Evolutionary conservation across 2,113 vertebrate genomes (phyloP).

Genomic region (Egretta garzetta): DNA sequence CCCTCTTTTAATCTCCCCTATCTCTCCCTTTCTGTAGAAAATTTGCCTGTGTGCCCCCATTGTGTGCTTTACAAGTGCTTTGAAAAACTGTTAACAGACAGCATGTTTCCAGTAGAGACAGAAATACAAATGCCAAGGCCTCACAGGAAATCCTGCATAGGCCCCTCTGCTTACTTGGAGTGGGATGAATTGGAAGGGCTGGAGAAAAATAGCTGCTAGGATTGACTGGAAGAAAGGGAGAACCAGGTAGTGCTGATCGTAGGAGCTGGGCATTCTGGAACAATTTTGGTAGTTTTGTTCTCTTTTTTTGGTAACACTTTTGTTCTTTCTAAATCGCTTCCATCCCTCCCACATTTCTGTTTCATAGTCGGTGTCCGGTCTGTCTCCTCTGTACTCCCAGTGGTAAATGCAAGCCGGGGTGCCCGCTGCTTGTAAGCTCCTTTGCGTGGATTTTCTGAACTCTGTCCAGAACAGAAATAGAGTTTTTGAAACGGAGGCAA

Average conservation of each 20-base stretch:
- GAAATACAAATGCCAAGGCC: not conserved
- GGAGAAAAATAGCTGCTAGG: not conserved
- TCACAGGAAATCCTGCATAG: not conserved
- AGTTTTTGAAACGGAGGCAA: not conserved
- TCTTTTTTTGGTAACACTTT: not conserved
- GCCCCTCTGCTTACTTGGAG: not conserved
- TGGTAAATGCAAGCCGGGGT: not conserved
- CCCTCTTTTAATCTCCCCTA: not conserved
- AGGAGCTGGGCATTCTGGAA: not conserved
- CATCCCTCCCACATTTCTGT: not conserved
- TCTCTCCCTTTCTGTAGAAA: not conserved
- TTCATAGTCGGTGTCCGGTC: rapidly evolving
- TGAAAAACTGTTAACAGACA: not conserved
- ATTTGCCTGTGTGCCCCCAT: not conserved
- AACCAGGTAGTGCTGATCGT: rapidly evolving
- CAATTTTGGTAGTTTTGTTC: not conserved
- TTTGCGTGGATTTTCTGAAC: not conserved
- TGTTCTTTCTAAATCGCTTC: not conserved
- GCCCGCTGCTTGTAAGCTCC: not conserved
- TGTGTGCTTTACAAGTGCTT: not conserved
- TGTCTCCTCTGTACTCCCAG: not conserved
- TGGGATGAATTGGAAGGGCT: not conserved
- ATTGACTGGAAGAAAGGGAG: not conserved
- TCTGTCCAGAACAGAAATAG: not conserved
- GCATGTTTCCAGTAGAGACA: not conserved